Conservation (phyloP, 2,113 vertebrate species). For the Colossoma macropomum region DNA sequence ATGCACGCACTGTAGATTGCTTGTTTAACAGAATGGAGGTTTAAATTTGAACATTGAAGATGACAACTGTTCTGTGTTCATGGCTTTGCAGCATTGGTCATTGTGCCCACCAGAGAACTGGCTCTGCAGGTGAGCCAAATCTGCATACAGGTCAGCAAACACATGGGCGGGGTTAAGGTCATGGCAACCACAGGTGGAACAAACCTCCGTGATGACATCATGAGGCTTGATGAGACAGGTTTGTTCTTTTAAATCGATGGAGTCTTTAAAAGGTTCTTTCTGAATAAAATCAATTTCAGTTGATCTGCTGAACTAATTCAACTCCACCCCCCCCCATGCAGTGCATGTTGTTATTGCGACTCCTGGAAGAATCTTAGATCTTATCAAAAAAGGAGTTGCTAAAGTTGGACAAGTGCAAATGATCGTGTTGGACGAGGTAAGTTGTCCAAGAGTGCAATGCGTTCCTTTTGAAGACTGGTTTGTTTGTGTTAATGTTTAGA, state of each 20-base stretch:
- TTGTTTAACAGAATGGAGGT: neutral
- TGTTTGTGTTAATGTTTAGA: too few relatives aligned
- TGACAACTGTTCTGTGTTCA: neutral
- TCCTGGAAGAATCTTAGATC: constrained; percentile 97
- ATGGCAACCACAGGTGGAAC: constrained; percentile 99
- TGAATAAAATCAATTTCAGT: neutral
- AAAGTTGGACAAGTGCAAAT: constrained; percentile 98
- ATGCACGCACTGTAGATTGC: too few relatives aligned
- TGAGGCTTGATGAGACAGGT: constrained; percentile 99
- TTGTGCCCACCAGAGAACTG: constrained; percentile 98
- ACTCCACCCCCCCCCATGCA: constrained; percentile 59
- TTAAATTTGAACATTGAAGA: neutral
- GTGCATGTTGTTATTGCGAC: constrained; percentile 98
- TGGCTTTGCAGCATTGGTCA: constrained; percentile 87
- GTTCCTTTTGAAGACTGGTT: neutral
- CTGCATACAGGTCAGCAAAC: constrained; percentile 99
- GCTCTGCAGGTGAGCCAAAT: constrained; percentile 99
- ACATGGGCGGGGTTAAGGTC: constrained; percentile 99
- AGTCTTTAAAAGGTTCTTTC: neutral
- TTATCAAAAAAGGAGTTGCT: constrained; percentile 99
- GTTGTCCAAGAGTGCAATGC: constrained; percentile 32
- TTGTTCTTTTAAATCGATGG: constrained; percentile 22
- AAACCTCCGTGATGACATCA: constrained; percentile 98
- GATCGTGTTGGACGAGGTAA: constrained; percentile 98
- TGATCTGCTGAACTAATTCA: neutral